Conservation (phyloP, 2,797 vertebrate species). For the Acipenser oxyrinchus region DNA sequence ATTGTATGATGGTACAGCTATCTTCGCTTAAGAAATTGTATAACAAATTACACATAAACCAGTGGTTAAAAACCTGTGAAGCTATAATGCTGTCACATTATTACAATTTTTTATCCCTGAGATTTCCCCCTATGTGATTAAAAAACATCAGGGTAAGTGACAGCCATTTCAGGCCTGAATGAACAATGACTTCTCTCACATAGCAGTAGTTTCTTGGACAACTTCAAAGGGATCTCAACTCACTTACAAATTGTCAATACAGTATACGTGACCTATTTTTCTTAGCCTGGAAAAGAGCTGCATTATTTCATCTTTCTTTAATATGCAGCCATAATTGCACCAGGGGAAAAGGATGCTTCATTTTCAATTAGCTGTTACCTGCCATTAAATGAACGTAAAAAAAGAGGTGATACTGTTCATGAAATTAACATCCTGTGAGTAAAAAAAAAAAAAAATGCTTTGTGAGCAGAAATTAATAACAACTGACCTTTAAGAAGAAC, state of each 20-base stretch:
- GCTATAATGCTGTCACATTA: too few species aligned
- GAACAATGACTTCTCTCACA: constrained; percentile 9
- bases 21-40: too few species aligned
- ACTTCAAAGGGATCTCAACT: constrained; percentile 13
- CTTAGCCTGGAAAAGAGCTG: constrained; percentile 17
- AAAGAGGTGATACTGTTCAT: constrained; percentile 47
- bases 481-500: constrained; percentile 8
- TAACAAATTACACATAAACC: too few species aligned
- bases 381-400: constrained; percentile 56
- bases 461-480: constrained; percentile 31
- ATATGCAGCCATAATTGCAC: constrained; percentile 40
- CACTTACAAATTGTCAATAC: constrained; percentile 29
- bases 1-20: too few species aligned
- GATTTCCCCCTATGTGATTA: constrained; percentile 33
- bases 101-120: constrained; percentile 15
- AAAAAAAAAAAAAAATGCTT: constrained; percentile 41
- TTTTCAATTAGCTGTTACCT: constrained; percentile 61
- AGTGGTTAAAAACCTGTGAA: too few species aligned
- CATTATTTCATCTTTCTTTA: constrained; percentile 37
- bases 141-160: constrained; percentile 23
- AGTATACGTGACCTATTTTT: constrained; percentile 24
- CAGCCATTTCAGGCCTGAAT: neutral
- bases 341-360: constrained; percentile 47
- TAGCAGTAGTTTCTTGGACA: neutral
- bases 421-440: constrained; percentile 53